Evolutionary conservation across 2,888 invertebrate species (phyloP), one percentile per base, ranked within the genome.

Genomic region (Zhuqinia jingwanae): DNA sequence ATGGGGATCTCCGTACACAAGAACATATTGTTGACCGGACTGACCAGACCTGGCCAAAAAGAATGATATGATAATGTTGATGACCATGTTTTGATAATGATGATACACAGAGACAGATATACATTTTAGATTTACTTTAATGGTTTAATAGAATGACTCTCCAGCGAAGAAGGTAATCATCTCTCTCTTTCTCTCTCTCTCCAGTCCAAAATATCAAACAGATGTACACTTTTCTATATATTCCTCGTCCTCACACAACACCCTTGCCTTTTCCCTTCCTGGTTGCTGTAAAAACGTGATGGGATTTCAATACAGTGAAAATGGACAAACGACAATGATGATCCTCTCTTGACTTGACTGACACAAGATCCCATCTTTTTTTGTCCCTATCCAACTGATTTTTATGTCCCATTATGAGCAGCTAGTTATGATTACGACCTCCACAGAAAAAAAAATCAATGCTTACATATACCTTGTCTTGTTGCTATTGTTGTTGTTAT

Each of bases 371-470:
- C 70, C 75, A 47, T 77, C 87, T 70, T 53, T n/a, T n/a, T n/a
- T 36, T 77, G 68, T 68, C 56, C 78, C 45, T 60, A 68, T 76
- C 56, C 78, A 68, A 50, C 68, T 78, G 77, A 84, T 78, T 84
- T n/a, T 84, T 84, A 84, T 78, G 68, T 58, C 58, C 84, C 84
- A 84, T 84, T 84, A 84, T 58, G 78, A 45, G 22, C 84, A 84
- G 84, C 84, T 78, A 78, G 84, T 84, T 84, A 84, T 78, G 77
- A 84, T 70, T 84, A 78, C 50, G 50, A 65, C 76, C 68, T 68
- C 27, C 13, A 20, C 45, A 65, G 50, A 42, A 20, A 36, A 76
- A 56, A 42, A 36, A 82, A 82, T 75, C 82, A 82, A 73, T 73
- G 58, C 63, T 36, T 36, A 36, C 27, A 27, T 58, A 50, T n/a